phyloP scores from a whole-genome alignment of 1,140 invertebrate species.

The Euura saliciscinereae region DNA sequence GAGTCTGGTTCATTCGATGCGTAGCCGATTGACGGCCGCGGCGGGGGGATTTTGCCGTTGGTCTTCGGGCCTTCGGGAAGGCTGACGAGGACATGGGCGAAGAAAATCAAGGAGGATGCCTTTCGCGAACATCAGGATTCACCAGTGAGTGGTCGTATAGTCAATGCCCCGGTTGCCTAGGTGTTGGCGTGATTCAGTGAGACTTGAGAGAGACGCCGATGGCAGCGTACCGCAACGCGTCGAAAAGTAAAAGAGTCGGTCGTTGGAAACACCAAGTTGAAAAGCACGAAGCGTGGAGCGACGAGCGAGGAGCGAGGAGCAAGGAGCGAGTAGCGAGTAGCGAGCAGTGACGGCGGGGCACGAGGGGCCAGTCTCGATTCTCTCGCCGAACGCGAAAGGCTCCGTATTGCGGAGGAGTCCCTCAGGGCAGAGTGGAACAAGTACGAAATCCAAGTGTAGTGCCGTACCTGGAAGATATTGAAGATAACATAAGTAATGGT shows the following conservation, averaged over 20 bases:
- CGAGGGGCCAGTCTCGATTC: conserved; percentile 35
- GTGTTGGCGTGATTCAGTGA: background rate
- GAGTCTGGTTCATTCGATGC: background rate
- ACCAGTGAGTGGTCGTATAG: background rate
- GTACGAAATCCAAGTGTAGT: conserved; percentile 2
- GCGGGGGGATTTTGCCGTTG: background rate
- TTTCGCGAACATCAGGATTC: background rate
- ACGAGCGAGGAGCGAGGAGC: too few relatives aligned
- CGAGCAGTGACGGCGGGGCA: conserved; percentile 10
- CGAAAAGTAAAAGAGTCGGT: background rate
- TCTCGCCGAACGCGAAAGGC: conserved; percentile 32
- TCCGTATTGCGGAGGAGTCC: background rate
- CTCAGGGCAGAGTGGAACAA: conserved; percentile 1
- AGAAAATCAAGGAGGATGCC: background rate
- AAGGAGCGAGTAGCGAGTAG: too few relatives aligned
- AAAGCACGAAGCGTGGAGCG: background rate
- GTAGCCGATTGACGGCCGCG: background rate
- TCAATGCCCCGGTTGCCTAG: background rate
- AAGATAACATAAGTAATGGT: background rate
- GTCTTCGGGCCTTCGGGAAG: too few relatives aligned
- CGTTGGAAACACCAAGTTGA: background rate
- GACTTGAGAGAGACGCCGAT: background rate
- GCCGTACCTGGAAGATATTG: background rate
- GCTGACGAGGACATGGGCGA: background rate
- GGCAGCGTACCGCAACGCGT: background rate